These are phyloP conservation scores for Gallinago paraguaiae DNA, from an alignment of 2,113 vertebrate species.

Conservation along the genomic window DNA sequence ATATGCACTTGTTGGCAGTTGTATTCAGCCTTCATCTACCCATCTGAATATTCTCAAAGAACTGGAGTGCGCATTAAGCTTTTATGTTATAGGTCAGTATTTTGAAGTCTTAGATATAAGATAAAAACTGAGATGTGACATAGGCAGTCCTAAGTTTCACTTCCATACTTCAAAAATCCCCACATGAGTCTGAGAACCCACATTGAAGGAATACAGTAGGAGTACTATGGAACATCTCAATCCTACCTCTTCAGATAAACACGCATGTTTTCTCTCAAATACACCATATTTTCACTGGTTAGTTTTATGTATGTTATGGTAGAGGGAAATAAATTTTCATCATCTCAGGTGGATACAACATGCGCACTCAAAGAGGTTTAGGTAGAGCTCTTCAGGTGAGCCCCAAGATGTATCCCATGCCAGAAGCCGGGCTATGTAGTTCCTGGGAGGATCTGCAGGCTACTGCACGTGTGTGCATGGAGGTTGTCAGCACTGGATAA, in stretches of 20 bases:
- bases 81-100: neutral
- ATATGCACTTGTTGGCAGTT: neutral
- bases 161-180: neutral
- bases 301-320: neutral
- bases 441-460: neutral
- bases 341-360: neutral
- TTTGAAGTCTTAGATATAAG: neutral
- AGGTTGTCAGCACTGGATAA: neutral
- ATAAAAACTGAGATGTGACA: neutral
- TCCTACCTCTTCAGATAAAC: neutral
- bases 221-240: neutral
- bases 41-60: neutral
- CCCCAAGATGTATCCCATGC: neutral
- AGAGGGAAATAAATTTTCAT: neutral
- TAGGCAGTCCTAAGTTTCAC: neutral
- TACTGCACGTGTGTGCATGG: accelerated
- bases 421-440: neutral
- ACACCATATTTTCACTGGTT: neutral
- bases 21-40: neutral
- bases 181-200: neutral
- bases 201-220: neutral
- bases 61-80: neutral
- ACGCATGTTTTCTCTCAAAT: neutral
- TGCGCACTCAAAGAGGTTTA: neutral
- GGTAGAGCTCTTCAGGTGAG: neutral